Base-by-base conservation (phyloP, 2,888 invertebrate species). In the Electrophaes corylata region DNA sequence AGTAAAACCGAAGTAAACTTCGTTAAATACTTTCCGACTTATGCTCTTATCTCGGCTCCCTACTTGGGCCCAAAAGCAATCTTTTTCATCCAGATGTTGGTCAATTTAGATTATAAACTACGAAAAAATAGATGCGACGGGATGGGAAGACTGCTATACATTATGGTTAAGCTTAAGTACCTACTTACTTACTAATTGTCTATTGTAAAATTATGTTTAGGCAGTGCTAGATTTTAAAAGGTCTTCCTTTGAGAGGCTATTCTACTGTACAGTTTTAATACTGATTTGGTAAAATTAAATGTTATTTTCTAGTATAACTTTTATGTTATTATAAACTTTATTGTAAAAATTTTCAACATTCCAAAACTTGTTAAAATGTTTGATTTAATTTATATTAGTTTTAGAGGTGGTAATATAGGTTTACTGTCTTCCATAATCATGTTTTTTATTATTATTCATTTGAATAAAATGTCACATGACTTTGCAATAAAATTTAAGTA, bases 241-340 rank as follows among this genome's bases (percentile, higher is more conserved):
- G 71, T 70, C 69, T 70, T 71, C 70, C 69, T 66, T 62, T 65
- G 50, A 64, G 65, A 67, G 67, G 65, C 67, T 66, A 65, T 47
- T 39, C 1, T 46, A 26, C 5, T 65, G 60, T 69, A 62, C 54
- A 62, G 48, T 57, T 45, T 47, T 31, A 57, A 45, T 43, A 52
- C 57, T 57, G 59, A 66, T 64, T 60, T 67, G 65, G 43, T 56
- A 57, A 37, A 41, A 35, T 20, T 41, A 18, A 35, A 37, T 12
- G 11, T 48, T 16, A 19, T 47, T 29, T 18, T 46, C n/a, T n/a
- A n/a, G n/a, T n/a, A n/a, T n/a, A n/a, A n/a, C n/a, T n/a, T n/a
- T n/a, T n/a, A n/a, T n/a, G n/a, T n/a, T n/a, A n/a, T 19, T 18
- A 47, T 31, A 29, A 43, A 33, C 16, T 35, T 35, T 40, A 37